These are phyloP conservation scores for Cyprinodon brontotheroides DNA, from an alignment of 2,113 vertebrate genomes.

Conservation along the genomic window DNA sequence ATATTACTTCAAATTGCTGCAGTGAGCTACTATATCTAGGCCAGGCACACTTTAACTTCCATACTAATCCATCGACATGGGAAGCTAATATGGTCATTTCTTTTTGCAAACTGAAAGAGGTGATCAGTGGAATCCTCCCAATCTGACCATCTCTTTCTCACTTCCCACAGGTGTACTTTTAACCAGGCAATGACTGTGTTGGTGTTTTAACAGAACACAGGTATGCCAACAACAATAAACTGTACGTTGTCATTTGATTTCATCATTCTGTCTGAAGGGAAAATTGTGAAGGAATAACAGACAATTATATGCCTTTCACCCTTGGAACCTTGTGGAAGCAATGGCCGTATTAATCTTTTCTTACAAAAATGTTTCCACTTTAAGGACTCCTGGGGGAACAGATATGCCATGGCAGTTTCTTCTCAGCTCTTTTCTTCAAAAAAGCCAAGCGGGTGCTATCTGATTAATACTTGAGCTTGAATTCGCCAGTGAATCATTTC, in stretches of 20 bases:
- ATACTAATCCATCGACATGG: constrained; percentile 64
- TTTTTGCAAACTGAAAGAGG: constrained; percentile 29
- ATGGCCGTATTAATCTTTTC: constrained; percentile 59
- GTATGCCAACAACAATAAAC: constrained; percentile 45
- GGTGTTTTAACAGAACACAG: constrained; percentile 16
- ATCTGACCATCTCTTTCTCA: constrained; percentile 8
- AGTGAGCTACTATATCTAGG: constrained; percentile 42
- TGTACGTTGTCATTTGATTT: constrained; percentile 58
- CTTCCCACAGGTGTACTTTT: constrained; percentile 17
- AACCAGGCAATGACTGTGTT: constrained; percentile 34
- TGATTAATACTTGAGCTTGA: constrained; percentile 67
- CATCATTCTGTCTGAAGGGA: constrained; percentile 53
- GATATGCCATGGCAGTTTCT: constrained; percentile 53
- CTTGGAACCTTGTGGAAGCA: constrained; percentile 31
- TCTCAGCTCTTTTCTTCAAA: constrained; percentile 55
- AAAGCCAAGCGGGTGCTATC: constrained; percentile 47
- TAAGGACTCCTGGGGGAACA: constrained; percentile 49
- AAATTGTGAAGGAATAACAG: constrained; percentile 40
- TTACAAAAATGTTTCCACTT: constrained; percentile 57
- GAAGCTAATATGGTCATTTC: constrained; percentile 45
- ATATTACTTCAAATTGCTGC: constrained; percentile 20
- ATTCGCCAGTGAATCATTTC: constrained; percentile 68
- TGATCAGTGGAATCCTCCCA: constrained; percentile 6
- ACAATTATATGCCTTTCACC: constrained; percentile 35
- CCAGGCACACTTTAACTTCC: constrained; percentile 39